A percentile compares a stretch with the other conserved stretches of the same genome.
These are phyloP conservation scores for Lytechinus pictus DNA, from an alignment of 35 echinoderm and acorn worm species.

Conservation along the genomic window DNA sequence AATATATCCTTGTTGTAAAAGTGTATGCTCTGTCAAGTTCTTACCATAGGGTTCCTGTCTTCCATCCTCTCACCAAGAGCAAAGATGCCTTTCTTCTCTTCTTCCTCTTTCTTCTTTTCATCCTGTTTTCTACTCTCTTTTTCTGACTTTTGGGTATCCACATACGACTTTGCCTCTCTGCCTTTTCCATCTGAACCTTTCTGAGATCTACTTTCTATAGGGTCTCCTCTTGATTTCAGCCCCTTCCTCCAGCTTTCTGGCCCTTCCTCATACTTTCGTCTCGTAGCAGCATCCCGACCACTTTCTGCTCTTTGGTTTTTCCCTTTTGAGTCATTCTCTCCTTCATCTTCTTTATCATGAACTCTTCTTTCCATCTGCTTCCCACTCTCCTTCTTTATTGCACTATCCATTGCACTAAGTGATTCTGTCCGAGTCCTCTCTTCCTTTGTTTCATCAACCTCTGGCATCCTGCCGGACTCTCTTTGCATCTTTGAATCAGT, in stretches of 20 bases:
- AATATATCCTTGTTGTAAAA: no score
- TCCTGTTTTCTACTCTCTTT: conserved; percentile 14
- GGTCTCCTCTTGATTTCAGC: not conserved
- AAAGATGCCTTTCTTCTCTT: conserved; percentile 49
- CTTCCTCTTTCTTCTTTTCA: not conserved
- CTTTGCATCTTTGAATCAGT: not conserved
- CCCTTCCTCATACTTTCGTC: not conserved
- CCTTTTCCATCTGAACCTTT: not conserved
- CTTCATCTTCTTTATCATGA: not conserved
- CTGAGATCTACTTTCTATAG: not conserved
- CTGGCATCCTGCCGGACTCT: not conserved
- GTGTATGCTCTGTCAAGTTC: not conserved
- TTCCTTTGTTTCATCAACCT: not conserved
- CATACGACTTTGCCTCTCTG: not conserved
- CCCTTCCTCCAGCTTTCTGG: not conserved
- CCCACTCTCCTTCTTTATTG: conserved; percentile 36
- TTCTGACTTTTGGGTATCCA: not conserved
- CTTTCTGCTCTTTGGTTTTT: not conserved
- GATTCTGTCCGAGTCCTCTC: not conserved
- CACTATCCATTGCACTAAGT: not conserved
- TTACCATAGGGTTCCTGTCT: conserved; percentile 80
- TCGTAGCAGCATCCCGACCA: not conserved
- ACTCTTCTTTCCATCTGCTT: conserved; percentile 4
- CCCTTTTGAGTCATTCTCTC: not conserved
- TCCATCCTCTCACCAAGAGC: conserved; percentile 76